Conservation (phyloP, 1,140 invertebrate genomes). For the Heterodera carotae region DNA sequence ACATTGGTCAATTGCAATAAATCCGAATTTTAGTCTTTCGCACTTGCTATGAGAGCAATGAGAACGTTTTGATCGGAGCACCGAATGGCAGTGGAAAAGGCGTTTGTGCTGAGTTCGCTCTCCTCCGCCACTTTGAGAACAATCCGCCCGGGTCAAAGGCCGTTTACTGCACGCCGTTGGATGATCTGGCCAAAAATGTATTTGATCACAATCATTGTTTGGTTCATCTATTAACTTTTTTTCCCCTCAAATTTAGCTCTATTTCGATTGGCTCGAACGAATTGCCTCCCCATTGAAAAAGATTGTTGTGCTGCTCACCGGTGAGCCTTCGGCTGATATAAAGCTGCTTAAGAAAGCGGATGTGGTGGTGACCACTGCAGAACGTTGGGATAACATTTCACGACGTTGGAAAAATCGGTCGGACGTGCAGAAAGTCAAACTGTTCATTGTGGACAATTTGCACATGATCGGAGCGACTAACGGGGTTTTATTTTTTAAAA, state of each 20-base stretch:
- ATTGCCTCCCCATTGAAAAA: conserved; percentile 80
- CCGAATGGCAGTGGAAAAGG: conserved; percentile 96
- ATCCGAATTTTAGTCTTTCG: conserved; percentile 79
- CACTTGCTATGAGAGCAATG: conserved; percentile 95
- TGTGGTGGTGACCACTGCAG: conserved; percentile 91
- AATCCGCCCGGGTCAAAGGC: conserved; percentile 73
- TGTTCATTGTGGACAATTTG: conserved; percentile 97
- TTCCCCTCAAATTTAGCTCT: conserved; percentile 71
- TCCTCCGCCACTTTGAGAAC: conserved; percentile 82
- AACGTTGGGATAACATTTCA: conserved; percentile 98
- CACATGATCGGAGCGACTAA: conserved; percentile 74
- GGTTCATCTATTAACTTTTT: conserved; percentile 4
- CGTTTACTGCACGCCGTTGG: conserved; percentile 90
- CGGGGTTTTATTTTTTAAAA: too few species aligned
- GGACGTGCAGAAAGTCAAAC: conserved; percentile 92
- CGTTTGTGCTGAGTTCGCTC: conserved; percentile 92
- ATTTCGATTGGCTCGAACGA: conserved; percentile 85
- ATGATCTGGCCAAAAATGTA: conserved; percentile 81
- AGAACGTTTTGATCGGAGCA: conserved; percentile 96
- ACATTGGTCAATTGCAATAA: conserved; percentile 17
- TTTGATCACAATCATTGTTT: conserved; percentile 18
- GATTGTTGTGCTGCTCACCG: conserved; percentile 83
- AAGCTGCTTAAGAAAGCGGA: conserved; percentile 81
- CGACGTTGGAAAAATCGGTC: conserved; percentile 97
- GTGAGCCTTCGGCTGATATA: conserved; percentile 94